Evolutionary conservation across 2,113 vertebrate species (phyloP).

Genomic region (Penelope pileata): DNA sequence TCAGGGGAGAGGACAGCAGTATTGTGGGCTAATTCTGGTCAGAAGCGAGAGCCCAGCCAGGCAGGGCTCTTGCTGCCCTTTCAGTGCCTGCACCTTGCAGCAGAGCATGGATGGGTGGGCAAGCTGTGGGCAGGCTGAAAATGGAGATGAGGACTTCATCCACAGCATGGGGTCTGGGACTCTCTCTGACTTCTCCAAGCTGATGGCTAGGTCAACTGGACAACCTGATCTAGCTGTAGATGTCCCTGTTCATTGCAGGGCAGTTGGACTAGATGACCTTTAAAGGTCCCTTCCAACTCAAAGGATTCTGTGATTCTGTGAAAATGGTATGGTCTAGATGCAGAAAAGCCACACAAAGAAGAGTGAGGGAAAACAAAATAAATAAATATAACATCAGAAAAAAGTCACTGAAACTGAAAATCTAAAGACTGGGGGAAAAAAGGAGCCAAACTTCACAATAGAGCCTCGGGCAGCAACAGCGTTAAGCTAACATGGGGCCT

Average conservation of each 20-base stretch:
- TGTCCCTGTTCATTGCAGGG: too few species aligned
- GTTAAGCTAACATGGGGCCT: neutral
- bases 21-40: neutral
- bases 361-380: neutral
- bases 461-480: neutral
- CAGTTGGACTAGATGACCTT: too few species aligned
- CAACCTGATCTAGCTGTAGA: too few species aligned
- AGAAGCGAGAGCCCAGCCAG: neutral
- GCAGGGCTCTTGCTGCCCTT: neutral
- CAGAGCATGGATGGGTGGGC: neutral
- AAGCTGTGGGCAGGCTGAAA: neutral
- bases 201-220: fast-evolving
- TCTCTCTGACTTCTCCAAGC: neutral
- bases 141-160: neutral
- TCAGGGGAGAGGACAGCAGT: neutral
- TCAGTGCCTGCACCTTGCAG: neutral
- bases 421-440: neutral
- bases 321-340: fast-evolving
- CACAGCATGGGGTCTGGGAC: fast-evolving
- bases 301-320: too few species aligned
- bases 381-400: neutral
- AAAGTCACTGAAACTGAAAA: neutral
- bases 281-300: too few species aligned
- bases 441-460: neutral
- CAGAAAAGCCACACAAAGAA: neutral